Base-by-base conservation (phyloP, 2,113 vertebrate species). In the Psilopogon haemacephalus region DNA sequence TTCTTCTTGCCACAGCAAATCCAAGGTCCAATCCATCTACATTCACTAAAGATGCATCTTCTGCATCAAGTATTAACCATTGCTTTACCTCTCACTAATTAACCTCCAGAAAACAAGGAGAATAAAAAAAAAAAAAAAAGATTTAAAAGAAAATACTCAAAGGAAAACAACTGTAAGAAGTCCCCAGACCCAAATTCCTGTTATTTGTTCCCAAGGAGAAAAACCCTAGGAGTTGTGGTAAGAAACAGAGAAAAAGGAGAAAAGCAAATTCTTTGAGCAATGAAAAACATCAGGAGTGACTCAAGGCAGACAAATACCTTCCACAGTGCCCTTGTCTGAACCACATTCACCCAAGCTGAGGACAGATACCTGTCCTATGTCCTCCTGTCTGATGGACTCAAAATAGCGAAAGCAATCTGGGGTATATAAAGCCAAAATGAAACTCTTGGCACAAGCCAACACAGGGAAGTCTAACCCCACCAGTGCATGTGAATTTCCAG, bases 391-490 rank as follows among this genome's bases (percentile, higher is more conserved):
- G 44, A 8, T 0, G 33, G 71, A 32, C 54, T n/a, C 3, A 17
- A 12, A 60, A 54, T 4, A 1, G 3, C 52, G 50, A 30, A 59
- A 52, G 67, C 18, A 55, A 46, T 18, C 0, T 4, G 6, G 5
- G 12, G 9, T n/a, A 30, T 9, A 3, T 17, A 18, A 1, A 50
- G 20, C 27, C 58, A 70, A 38, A 27, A 35, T 4, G 28, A 80
- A 70, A 28, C n/a, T n/a, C 6, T 4, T 56, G 56, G 28, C 75
- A 77, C 1, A 5, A 77, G 15, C 8, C 55, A 9, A 60, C 35
- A 24, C 2, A 26, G 70, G 70, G 65, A 44, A 63, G 5, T 17
- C 28, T 52, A 42, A 38, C 27, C 37, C 27, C 8, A 2, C 1
- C 27, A 30, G 35, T 8, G 2, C 15, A 33, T 63, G 12, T 63